These are phyloP conservation scores for Dicyrtomina minuta DNA, from an alignment of 2,888 invertebrate species.

Conservation along the genomic window DNA sequence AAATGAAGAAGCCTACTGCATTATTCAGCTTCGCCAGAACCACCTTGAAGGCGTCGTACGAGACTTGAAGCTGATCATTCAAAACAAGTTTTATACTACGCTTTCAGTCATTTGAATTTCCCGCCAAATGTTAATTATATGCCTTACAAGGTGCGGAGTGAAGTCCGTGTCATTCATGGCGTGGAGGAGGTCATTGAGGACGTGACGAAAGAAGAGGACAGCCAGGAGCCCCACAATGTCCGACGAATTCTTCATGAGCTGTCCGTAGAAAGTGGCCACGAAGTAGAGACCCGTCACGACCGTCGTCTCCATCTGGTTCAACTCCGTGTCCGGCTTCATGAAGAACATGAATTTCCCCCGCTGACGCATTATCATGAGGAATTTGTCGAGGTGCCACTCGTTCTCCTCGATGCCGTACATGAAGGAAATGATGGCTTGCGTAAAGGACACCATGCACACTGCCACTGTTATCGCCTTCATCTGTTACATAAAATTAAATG, in stretches of 20 bases:
- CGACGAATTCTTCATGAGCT: slow-evolving; percentile 23
- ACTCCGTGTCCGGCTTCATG: neutral
- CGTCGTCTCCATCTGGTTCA: neutral
- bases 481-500: neutral
- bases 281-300: slow-evolving; percentile 2
- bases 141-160: slow-evolving; percentile 17
- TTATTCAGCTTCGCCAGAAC: slow-evolving; percentile 16
- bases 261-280: slow-evolving; percentile 16
- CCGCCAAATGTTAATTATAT: too few relatives aligned
- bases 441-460: neutral
- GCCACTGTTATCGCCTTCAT: slow-evolving; percentile 6
- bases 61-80: slow-evolving; percentile 9
- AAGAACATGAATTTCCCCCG: slow-evolving; percentile 22
- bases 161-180: slow-evolving; percentile 11
- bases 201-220: slow-evolving; percentile 25
- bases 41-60: slow-evolving; percentile 20
- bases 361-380: slow-evolving; percentile 1
- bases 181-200: slow-evolving; percentile 22
- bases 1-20: slow-evolving; percentile 25
- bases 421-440: slow-evolving; percentile 13
- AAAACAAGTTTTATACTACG: too few relatives aligned
- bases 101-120: too few relatives aligned
- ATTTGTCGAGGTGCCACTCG: neutral
- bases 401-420: slow-evolving; percentile 17
- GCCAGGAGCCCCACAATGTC: slow-evolving; percentile 22